These are phyloP conservation scores for Neosilurus mollespiculum DNA, from an alignment of 2,797 vertebrate genomes.

Conservation along the genomic window DNA sequence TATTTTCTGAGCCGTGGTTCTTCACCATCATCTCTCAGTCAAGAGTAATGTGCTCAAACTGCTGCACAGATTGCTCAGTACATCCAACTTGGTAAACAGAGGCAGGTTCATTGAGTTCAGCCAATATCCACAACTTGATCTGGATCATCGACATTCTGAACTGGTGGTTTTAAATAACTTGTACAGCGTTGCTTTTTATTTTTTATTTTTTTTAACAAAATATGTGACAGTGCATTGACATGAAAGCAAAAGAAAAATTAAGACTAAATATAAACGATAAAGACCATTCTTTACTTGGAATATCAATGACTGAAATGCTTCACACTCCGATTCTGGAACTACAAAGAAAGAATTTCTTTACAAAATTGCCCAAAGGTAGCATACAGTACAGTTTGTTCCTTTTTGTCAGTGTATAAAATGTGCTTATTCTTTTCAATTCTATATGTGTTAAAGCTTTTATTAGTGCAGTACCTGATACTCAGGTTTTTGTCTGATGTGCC, in stretches of 20 bases:
- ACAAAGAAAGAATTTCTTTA: background rate
- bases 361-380: background rate
- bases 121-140: conserved; percentile 22
- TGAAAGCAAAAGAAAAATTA: conserved; percentile 17
- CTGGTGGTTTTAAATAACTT: conserved; percentile 36
- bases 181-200: background rate
- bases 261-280: conserved; percentile 6
- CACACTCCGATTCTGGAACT: background rate
- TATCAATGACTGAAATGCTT: conserved; percentile 22
- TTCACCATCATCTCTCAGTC: conserved; percentile 24
- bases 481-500: conserved; percentile 3
- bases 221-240: conserved; percentile 11
- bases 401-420: background rate
- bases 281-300: conserved; percentile 33
- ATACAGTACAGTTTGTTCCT: background rate
- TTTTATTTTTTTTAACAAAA: background rate
- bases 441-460: background rate
- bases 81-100: background rate
- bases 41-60: conserved; percentile 22
- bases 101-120: conserved; percentile 10
- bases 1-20: conserved; percentile 12
- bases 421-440: conserved; percentile 1
- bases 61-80: conserved; percentile 18
- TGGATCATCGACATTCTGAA: conserved; percentile 21
- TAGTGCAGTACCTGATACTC: background rate